Conservation (phyloP, 2,888 invertebrate species). For the Latrodectus hesperus region DNA sequence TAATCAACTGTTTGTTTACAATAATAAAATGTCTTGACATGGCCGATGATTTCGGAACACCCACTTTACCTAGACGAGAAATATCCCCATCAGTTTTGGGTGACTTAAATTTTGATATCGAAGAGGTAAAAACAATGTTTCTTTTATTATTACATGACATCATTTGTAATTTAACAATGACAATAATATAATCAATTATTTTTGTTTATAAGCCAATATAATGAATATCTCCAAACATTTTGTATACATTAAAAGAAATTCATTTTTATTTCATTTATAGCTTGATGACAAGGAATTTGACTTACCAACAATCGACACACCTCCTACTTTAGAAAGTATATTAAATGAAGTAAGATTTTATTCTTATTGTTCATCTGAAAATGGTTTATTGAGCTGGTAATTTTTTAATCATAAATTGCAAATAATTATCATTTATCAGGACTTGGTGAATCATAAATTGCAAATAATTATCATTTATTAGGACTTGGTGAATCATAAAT, state of each 20-base stretch:
- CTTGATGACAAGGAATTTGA: constrained; percentile 88
- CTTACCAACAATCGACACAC: constrained; percentile 83
- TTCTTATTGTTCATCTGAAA: background rate
- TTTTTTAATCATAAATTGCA: too few relatives aligned
- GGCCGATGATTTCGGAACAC: constrained; percentile 58
- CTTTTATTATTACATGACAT: background rate
- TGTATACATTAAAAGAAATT: background rate
- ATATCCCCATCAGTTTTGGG: constrained; percentile 42
- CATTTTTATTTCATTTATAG: constrained; percentile 75
- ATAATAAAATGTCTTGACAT: constrained; percentile 15
- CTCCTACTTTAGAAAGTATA: constrained; percentile 87
- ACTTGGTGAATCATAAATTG: too few relatives aligned
- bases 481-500: too few relatives aligned
- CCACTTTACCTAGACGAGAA: constrained; percentile 42
- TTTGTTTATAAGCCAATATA: background rate
- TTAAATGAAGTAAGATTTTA: constrained; percentile 80
- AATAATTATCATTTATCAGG: too few relatives aligned
- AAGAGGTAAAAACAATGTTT: constrained; percentile 38
- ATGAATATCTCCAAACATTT: background rate
- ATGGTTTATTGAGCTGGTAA: too few relatives aligned
- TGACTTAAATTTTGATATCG: constrained; percentile 64
- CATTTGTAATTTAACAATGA: background rate
- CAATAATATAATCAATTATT: background rate
- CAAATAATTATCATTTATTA: too few relatives aligned
- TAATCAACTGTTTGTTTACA: too few relatives aligned